A percentile compares a stretch with the other conserved stretches of the same genome.
Conservation (phyloP, 1,140 invertebrate genomes). For the Formica selysi region DNA sequence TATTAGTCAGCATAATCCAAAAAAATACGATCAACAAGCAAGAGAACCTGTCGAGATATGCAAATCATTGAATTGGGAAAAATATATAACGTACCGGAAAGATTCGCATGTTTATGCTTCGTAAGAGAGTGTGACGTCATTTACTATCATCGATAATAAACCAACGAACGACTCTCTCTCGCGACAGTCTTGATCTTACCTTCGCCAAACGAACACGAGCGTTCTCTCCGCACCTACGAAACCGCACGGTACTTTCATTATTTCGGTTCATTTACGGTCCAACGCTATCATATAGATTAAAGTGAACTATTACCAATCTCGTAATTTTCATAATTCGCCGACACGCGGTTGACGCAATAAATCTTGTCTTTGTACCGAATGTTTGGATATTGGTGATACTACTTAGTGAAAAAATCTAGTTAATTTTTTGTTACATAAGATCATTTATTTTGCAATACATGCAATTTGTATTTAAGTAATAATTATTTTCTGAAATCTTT, state of each 20-base stretch:
- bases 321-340: conserved; percentile 19
- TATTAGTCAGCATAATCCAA: neutral
- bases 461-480: neutral
- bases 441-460: neutral
- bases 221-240: neutral
- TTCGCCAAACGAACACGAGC: conserved; percentile 50
- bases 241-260: neutral
- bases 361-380: neutral
- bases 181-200: conserved; percentile 59
- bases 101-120: neutral
- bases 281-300: neutral
- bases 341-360: neutral
- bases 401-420: neutral
- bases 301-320: neutral
- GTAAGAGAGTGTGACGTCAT: conserved; percentile 23
- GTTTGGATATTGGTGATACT: neutral
- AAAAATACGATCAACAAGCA: neutral
- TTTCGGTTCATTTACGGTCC: neutral
- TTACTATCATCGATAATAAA: conserved; percentile 26
- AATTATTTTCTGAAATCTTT: neutral
- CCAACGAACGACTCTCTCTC: conserved; percentile 56
- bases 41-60: neutral
- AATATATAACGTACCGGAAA: conserved; percentile 19
- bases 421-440: neutral
- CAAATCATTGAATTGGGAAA: neutral